A percentile compares a stretch with the other conserved stretches of the same genome.
Evolutionary conservation across 2,113 vertebrate species (phyloP).

Genomic region (Pao palembangensis): DNA sequence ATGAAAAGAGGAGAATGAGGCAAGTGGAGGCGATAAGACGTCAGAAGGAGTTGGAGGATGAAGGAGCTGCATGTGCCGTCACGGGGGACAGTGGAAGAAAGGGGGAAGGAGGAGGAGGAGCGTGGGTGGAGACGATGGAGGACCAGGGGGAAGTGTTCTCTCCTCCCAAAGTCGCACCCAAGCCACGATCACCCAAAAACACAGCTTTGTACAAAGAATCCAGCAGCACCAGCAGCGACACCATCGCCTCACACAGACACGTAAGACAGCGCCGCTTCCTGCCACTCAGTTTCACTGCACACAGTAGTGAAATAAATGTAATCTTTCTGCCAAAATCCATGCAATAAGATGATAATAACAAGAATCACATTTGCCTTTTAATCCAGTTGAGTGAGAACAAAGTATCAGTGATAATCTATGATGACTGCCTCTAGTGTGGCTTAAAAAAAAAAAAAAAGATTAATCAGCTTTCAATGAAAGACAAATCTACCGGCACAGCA

Average conservation of each 20-base stretch:
- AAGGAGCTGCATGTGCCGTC: not conserved
- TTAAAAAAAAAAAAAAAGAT: too few species aligned
- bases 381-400: too few species aligned
- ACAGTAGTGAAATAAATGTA: too few species aligned
- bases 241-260: conserved; percentile 24
- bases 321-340: too few species aligned
- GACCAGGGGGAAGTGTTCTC: conserved; percentile 13
- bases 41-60: conserved; percentile 57
- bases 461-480: too few species aligned
- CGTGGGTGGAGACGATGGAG: conserved; percentile 43
- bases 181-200: conserved; percentile 20
- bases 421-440: too few species aligned
- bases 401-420: too few species aligned
- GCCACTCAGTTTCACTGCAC: too few species aligned
- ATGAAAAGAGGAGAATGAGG: conserved; percentile 68
- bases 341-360: too few species aligned
- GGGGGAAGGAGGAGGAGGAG: conserved; percentile 11
- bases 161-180: conserved; percentile 6
- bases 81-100: not conserved
- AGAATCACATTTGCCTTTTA: too few species aligned
- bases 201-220: not conserved
- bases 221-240: not conserved
- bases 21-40: conserved; percentile 63
- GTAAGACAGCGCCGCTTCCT: conserved; percentile 22
- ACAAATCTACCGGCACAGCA: too few species aligned